phyloP scores from a whole-genome alignment of 1,140 invertebrate species.

The Ditylenchus dipsaci region DNA sequence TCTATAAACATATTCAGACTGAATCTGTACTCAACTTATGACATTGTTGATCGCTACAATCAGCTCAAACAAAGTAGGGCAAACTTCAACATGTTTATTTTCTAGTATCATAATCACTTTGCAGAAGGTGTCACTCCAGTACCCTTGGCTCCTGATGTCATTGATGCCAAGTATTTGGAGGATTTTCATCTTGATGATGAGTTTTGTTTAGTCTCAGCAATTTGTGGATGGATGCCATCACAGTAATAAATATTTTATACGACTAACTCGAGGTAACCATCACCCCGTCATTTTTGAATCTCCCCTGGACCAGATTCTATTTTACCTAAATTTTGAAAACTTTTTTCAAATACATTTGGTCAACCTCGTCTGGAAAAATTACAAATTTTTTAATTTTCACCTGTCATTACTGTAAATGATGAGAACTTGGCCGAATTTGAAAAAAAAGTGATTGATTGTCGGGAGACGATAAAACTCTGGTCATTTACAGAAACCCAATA shows the following conservation, averaged over 20 bases:
- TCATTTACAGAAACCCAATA: too few relatives aligned
- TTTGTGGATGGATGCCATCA: constrained; percentile 22
- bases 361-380: too few relatives aligned
- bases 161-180: constrained; percentile 8
- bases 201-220: constrained; percentile 15
- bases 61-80: not conserved
- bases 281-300: too few relatives aligned
- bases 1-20: too few relatives aligned
- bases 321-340: constrained; percentile 2
- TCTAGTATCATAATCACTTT: not conserved
- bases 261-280: too few relatives aligned
- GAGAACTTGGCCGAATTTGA: too few relatives aligned
- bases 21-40: constrained; percentile 1
- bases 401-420: too few relatives aligned
- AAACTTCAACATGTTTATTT: too few relatives aligned
- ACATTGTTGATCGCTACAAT: constrained; percentile 18
- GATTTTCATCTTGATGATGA: constrained; percentile 15
- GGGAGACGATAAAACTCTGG: too few relatives aligned
- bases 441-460: too few relatives aligned
- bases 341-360: too few relatives aligned
- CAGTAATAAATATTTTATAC: not conserved
- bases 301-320: not conserved
- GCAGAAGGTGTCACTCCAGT: constrained; percentile 11
- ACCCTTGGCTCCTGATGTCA: constrained; percentile 4
- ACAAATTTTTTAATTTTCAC: too few relatives aligned